A percentile compares a stretch with the other conserved stretches of the same genome.
These are phyloP conservation scores for Plodia interpunctella DNA, from an alignment of 1,140 invertebrate species.

Conservation along the genomic window DNA sequence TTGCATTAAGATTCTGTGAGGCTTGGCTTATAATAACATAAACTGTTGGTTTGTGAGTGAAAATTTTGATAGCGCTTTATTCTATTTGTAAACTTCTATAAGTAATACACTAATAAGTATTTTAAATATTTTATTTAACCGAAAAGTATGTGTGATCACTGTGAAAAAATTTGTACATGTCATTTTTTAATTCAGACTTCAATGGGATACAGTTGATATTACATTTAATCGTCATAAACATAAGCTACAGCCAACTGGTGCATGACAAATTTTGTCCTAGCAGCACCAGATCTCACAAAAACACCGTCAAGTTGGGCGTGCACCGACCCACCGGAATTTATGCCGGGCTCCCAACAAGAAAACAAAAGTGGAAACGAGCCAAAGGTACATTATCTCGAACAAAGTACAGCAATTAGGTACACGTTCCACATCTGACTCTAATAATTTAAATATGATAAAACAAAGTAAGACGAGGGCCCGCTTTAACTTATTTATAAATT, in stretches of 20 bases:
- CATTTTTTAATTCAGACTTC: no score
- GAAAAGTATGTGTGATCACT: no score
- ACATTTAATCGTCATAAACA: no score
- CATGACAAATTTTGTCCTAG: constrained; percentile 65
- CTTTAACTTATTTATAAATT: constrained; percentile 76
- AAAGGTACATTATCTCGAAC: constrained; percentile 76
- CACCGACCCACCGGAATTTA: constrained; percentile 63
- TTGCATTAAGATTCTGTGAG: constrained; percentile 3
- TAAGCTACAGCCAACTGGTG: constrained; percentile 14
- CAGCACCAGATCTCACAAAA: constrained; percentile 60
- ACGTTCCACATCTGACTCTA: constrained; percentile 76
- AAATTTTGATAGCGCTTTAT: no score
- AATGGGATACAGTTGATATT: no score
- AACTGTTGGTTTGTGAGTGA: no score
- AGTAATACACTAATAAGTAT: no score
- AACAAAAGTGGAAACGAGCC: constrained; percentile 74
- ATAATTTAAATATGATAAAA: constrained; percentile 78
- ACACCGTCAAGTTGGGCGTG: constrained; percentile 70
- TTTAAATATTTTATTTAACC: no score
- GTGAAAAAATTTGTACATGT: no score
- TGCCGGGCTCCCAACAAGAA: constrained; percentile 68
- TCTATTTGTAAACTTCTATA: no score
- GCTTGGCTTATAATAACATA: neutral
- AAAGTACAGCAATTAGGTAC: constrained; percentile 77
- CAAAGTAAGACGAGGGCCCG: constrained; percentile 61